phyloP scores from a whole-genome alignment of 2,888 invertebrate genomes.

The Podotricha telesiphe region DNA sequence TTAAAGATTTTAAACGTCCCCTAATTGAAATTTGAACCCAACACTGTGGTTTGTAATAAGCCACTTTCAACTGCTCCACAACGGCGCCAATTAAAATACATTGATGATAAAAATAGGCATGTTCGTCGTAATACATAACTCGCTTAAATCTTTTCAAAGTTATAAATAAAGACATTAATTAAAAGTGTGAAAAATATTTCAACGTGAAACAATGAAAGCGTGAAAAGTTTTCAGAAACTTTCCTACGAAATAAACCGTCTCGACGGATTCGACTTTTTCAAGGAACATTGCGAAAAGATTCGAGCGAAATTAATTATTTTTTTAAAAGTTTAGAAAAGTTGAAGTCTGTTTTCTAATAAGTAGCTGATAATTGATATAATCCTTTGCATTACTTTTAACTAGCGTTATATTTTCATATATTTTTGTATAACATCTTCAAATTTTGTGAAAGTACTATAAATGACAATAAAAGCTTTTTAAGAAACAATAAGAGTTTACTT shows the following conservation, averaged over 20 bases:
- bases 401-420: background rate
- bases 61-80: no score
- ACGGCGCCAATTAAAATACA: no score
- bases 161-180: conserved; percentile 15
- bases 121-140: background rate
- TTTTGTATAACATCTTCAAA: background rate
- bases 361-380: background rate
- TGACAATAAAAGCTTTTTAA: no score
- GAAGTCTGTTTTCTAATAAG: background rate
- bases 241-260: conserved; percentile 3
- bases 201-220: background rate
- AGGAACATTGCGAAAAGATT: conserved; percentile 12
- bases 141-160: background rate
- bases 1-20: no score
- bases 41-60: no score
- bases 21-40: no score
- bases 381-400: background rate
- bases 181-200: conserved; percentile 1
- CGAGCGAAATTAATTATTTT: conserved; percentile 8
- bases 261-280: background rate
- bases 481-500: no score
- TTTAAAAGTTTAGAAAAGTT: conserved; percentile 2
- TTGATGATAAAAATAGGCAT: background rate
- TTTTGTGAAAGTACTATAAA: no score
- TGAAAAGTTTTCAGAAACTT: conserved; percentile 1